These are phyloP conservation scores for Montipora sp. DNA, from an alignment of 64 coral and sea anemone genomes.

Conservation along the genomic window DNA sequence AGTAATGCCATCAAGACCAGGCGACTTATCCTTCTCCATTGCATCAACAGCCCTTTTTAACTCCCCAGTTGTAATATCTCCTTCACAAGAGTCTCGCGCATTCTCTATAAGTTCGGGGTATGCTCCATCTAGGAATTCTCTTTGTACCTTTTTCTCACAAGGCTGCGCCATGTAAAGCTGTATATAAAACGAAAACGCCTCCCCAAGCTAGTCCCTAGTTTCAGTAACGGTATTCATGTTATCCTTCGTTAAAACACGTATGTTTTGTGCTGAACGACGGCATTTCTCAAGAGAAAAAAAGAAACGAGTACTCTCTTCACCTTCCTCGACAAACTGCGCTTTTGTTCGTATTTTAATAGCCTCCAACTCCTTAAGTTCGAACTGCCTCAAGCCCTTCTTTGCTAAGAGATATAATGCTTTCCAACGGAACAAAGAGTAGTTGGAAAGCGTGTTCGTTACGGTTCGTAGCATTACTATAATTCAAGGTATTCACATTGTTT, in stretches of 20 bases:
- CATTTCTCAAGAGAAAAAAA: constrained; percentile 2
- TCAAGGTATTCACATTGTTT: too few relatives aligned
- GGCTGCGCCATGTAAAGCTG: neutral
- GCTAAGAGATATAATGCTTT: constrained; percentile 16
- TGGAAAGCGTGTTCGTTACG: too few relatives aligned
- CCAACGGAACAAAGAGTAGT: too few relatives aligned
- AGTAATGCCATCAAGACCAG: neutral
- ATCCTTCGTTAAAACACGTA: neutral
- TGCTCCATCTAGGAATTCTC: neutral
- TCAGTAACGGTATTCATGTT: neutral
- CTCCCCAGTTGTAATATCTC: neutral
- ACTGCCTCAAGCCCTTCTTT: neutral
- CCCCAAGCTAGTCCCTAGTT: neutral
- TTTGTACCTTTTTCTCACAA: neutral
- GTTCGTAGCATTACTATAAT: too few relatives aligned
- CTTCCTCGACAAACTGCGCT: constrained; percentile 4
- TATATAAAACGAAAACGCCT: neutral
- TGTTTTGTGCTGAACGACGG: neutral
- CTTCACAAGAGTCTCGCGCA: neutral
- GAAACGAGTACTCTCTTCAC: neutral
- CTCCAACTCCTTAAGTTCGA: neutral
- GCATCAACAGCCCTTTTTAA: neutral
- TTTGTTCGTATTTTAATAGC: constrained; percentile 31
- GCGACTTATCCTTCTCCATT: neutral
- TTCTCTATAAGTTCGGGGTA: neutral